Base-by-base conservation (phyloP, 2,888 invertebrate genomes). In the Acleris holmiana region DNA sequence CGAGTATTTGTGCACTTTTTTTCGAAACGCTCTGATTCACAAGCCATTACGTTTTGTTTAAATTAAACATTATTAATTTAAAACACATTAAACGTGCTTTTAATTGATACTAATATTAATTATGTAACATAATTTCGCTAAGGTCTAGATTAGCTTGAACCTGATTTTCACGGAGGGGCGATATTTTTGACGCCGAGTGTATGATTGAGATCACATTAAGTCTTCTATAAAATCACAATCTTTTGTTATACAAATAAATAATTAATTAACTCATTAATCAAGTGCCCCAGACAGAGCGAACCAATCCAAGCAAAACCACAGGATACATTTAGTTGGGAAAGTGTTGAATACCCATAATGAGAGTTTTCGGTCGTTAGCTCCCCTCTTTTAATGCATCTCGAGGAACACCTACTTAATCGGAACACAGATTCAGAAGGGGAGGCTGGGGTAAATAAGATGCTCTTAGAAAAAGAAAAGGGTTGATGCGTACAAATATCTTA, bases 401-500 rank as follows among this genome's bases (percentile, higher is more conserved):
- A 76, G 74, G 71, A 78, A 78, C 78, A 76, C 75, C 78, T 75
- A 77, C 80, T 85, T 83, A 83, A 85, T 86, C 84, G 85, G 76
- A 78, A 75, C 76, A 71, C 74, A 79, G 84, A 83, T 85, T 85
- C 83, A 79, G 77, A 75, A 70, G 69, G 71, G 77, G 77, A 78
- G 68, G 47, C 62, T 35, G 58, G 64, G 61, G 21, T 44, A 63
- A 72, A 75, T 72, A 73, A 71, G 69, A 48, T 73, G 79, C 59
- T 70, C 59, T 51, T 18, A 57, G 61, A 69, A 71, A 57, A 49
- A 49, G 58, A 50, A 59, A 57, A 65, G 58, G 63, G 60, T 48
- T 61, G 60, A 29, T 44, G 25, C 23, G 2, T 19, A 25, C 5
- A 40, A 47, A 40, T 7, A 44, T 17, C 44, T 44, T 44, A 15